Conservation (phyloP, 2,797 vertebrate genomes). For the Pangasius krempfi region DNA sequence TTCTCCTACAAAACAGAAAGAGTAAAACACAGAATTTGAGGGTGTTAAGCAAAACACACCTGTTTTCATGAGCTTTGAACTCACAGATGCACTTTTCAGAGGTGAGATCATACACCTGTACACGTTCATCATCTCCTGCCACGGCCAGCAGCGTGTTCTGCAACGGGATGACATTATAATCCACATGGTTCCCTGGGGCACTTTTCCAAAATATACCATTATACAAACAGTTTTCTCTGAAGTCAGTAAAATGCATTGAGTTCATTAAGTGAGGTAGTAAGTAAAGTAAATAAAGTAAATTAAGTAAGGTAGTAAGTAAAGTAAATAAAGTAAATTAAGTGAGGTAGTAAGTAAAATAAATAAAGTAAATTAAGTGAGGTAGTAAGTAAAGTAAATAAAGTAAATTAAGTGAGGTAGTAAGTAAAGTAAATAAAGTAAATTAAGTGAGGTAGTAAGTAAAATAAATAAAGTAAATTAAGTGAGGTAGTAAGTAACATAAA, state of each 20-base stretch:
- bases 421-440: no score
- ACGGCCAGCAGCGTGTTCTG: constrained; percentile 86
- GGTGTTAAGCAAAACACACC: constrained; percentile 71
- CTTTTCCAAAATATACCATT: background rate
- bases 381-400: no score
- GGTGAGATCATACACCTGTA: constrained; percentile 82
- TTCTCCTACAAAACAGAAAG: background rate
- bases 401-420: no score
- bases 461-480: no score
- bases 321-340: no score
- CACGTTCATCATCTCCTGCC: constrained; percentile 86
- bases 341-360: no score
- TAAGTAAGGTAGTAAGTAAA: no score
- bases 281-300: background rate
- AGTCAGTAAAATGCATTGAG: background rate
- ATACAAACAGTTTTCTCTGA: background rate
- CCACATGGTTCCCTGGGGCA: no score
- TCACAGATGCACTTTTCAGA: constrained; percentile 82
- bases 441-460: no score
- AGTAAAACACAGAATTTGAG: background rate
- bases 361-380: no score
- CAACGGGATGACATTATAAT: constrained; percentile 13
- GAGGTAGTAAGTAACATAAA: no score
- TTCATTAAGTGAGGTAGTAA: background rate
- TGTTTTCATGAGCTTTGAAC: constrained; percentile 94